These are phyloP conservation scores for Sebastes matsubarae DNA, from an alignment of 2,797 vertebrate genomes.

Conservation along the genomic window DNA sequence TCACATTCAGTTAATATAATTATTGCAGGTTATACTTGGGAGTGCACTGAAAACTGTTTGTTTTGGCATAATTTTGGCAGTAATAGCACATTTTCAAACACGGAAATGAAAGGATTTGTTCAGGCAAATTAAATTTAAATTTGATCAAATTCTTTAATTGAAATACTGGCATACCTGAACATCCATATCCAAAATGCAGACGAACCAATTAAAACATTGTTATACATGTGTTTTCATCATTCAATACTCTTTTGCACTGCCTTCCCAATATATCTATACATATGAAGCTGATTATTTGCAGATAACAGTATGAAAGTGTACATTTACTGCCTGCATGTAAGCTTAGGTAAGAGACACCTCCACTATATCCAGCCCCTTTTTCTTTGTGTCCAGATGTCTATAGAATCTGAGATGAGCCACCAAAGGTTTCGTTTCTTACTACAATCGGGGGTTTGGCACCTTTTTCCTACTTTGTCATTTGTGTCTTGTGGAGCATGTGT, in stretches of 20 bases:
- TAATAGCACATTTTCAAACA: neutral
- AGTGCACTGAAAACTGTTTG: neutral
- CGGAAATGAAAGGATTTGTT: neutral
- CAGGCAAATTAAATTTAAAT: neutral
- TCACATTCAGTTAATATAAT: neutral
- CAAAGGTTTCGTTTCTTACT: constrained; percentile 86
- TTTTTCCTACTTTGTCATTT: constrained; percentile 78
- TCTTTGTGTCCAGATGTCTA: constrained; percentile 84
- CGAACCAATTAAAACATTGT: neutral
- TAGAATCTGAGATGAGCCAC: constrained; percentile 86
- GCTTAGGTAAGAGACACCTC: constrained; percentile 48
- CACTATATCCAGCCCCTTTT: constrained; percentile 74
- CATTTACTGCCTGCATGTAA: constrained; percentile 57
- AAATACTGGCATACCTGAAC: neutral
- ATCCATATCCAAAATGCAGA: neutral
- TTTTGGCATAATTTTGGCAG: neutral
- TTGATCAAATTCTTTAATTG: neutral
- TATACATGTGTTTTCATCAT: neutral
- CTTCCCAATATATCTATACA: constrained; percentile 9
- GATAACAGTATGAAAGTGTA: constrained; percentile 26
- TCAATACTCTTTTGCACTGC: neutral
- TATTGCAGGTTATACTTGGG: neutral
- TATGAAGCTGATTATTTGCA: neutral
- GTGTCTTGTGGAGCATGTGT: constrained; percentile 79
- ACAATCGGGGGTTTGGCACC: constrained; percentile 83